A percentile compares a stretch with the other conserved stretches of the same genome.
Evolutionary conservation across 2,113 vertebrate species (phyloP).

Genomic region (Myotis brandtii): DNA sequence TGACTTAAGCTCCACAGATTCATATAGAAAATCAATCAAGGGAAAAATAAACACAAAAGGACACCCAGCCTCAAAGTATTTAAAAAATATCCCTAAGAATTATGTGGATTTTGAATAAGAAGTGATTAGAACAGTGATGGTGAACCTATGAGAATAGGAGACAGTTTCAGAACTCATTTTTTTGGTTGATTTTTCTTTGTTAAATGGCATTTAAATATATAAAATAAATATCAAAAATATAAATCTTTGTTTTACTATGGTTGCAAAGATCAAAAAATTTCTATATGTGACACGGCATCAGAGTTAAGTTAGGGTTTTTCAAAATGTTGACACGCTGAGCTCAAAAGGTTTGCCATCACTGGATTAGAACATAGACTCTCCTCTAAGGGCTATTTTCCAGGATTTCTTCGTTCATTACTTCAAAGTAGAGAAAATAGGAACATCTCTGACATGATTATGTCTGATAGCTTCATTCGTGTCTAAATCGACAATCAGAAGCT

Average conservation of each 20-base stretch:
- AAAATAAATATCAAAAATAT: no score
- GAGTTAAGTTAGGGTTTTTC: no score
- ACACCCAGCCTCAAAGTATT: not conserved
- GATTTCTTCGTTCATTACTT: slow-evolving; percentile 17
- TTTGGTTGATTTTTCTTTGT: no score
- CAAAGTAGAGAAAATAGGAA: not conserved
- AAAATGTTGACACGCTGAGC: no score
- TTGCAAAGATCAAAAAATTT: no score
- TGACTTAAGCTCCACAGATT: slow-evolving; percentile 31
- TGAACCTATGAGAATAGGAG: no score
- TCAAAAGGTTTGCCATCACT: no score
- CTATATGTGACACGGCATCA: no score
- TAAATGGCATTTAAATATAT: no score
- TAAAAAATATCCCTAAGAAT: not conserved
- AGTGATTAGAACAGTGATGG: not conserved
- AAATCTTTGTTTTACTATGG: no score
- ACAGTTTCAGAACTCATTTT: no score
- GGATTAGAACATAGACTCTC: not conserved
- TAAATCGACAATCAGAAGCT: not conserved
- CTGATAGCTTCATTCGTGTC: not conserved
- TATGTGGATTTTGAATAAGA: slow-evolving; percentile 36
- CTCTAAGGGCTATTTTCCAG: not conserved
- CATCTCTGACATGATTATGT: not conserved
- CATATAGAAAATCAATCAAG: not conserved
- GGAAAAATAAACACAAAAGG: slow-evolving; percentile 33